These are phyloP conservation scores for Ornithoptera priamus DNA, from an alignment of 2,888 invertebrate genomes.

Conservation along the genomic window DNA sequence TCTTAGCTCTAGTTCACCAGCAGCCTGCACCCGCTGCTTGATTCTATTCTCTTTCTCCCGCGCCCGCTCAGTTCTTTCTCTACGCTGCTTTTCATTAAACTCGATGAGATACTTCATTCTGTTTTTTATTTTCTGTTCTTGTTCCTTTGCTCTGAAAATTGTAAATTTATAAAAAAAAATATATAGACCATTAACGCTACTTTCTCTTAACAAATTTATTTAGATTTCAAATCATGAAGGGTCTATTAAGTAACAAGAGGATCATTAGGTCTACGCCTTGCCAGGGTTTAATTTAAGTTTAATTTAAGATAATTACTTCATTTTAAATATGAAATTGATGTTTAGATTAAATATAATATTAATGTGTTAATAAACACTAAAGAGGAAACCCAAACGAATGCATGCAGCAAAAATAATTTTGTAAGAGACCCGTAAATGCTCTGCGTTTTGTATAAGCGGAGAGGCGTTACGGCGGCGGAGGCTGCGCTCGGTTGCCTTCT, in stretches of 20 bases:
- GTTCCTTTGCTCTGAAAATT: constrained; percentile 59
- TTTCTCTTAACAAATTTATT: too few relatives aligned
- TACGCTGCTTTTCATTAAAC: constrained; percentile 59
- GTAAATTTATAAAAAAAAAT: too few relatives aligned
- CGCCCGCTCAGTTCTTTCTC: constrained; percentile 54
- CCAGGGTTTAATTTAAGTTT: too few relatives aligned
- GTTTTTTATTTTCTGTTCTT: constrained; percentile 61
- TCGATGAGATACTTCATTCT: constrained; percentile 65
- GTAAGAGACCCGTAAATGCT: constrained; percentile 14
- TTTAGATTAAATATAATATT: not conserved
- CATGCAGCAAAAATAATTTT: constrained; percentile 2
- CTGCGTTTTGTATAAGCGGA: constrained; percentile 15
- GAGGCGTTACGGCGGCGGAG: constrained; percentile 17
- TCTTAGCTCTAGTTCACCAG: constrained; percentile 67
- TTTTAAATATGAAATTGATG: too few relatives aligned
- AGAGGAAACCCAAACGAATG: not conserved
- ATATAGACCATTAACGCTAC: too few relatives aligned
- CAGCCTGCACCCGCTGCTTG: constrained; percentile 68
- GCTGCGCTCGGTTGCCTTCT: constrained; percentile 33
- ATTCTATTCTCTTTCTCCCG: constrained; percentile 60
- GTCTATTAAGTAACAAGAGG: too few relatives aligned
- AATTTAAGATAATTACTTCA: too few relatives aligned
- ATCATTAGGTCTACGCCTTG: too few relatives aligned
- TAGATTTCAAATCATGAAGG: too few relatives aligned
- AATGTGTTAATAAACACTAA: not conserved